Conservation (phyloP, 2,888 invertebrate genomes). For the Galerucella nymphaeae region DNA sequence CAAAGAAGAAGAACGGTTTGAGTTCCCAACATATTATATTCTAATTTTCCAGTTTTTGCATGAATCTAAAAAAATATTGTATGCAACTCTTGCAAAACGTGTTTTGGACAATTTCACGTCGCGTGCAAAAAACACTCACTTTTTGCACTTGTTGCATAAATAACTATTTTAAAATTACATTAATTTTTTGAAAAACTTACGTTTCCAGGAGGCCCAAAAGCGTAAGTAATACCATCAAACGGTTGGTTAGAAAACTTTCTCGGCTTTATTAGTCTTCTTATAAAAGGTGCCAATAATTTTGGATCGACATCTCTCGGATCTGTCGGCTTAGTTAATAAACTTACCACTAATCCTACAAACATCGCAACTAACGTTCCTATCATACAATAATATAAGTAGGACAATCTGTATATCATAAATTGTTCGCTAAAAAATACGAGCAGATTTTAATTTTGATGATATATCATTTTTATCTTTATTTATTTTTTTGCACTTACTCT, state of each 20-base stretch:
- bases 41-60: no score
- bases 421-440: constrained; percentile 65
- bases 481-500: constrained; percentile 59
- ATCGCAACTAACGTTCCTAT: constrained; percentile 77
- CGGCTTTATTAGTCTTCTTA: constrained; percentile 68
- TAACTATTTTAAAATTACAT: no score
- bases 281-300: constrained; percentile 72
- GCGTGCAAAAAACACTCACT: no score
- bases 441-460: no score
- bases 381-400: constrained; percentile 82
- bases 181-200: neutral
- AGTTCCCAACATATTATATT: no score
- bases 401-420: constrained; percentile 73
- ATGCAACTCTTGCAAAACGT: no score
- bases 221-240: constrained; percentile 60
- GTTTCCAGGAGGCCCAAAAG: constrained; percentile 59
- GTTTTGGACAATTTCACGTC: no score
- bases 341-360: constrained; percentile 74
- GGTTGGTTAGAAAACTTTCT: constrained; percentile 60
- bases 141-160: no score
- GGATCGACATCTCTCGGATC: constrained; percentile 70
- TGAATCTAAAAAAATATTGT: no score
- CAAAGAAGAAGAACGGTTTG: no score
- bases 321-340: constrained; percentile 73
- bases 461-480: neutral